Conservation (phyloP, 2,888 invertebrate genomes). For the Amphipoea lucens region DNA sequence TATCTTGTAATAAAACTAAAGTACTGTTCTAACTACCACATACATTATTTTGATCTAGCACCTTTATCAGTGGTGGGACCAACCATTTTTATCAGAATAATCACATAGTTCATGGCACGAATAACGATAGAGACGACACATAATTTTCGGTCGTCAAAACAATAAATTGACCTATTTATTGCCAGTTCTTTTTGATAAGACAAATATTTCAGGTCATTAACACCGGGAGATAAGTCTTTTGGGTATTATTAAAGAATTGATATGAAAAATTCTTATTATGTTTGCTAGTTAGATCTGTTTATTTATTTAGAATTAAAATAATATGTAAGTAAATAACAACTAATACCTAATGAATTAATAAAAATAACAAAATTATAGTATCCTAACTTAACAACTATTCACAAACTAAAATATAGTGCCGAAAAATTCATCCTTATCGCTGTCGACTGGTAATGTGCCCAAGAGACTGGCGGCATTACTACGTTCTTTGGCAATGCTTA, state of each 20-base stretch:
- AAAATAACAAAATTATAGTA: not conserved
- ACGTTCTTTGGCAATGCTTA: not conserved
- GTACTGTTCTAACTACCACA: slow-evolving; percentile 60
- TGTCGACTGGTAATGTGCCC: not conserved
- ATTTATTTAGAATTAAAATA: not conserved
- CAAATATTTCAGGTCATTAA: slow-evolving; percentile 84
- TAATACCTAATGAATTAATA: not conserved
- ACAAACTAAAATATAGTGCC: not conserved
- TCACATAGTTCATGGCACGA: slow-evolving; percentile 75
- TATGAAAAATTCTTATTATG: not conserved
- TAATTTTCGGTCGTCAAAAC: slow-evolving; percentile 78
- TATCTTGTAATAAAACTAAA: slow-evolving; percentile 65
- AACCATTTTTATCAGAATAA: slow-evolving; percentile 69
- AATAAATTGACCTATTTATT: slow-evolving; percentile 88
- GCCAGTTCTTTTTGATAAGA: slow-evolving; percentile 81
- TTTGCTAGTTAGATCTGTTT: not conserved
- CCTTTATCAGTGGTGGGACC: slow-evolving; percentile 55
- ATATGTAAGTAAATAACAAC: not conserved
- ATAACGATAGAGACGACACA: slow-evolving; percentile 73
- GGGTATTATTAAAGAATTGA: slow-evolving; percentile 16
- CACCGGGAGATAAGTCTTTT: slow-evolving; percentile 75
- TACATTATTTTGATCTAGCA: slow-evolving; percentile 62
- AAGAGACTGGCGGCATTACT: not conserved
- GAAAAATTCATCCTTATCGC: not conserved
- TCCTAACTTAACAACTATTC: not conserved